These are phyloP conservation scores for Pseudorhiza aurosa DNA, from an alignment of 30 jellyfish, hydroid and myxozoan genomes.

Conservation along the genomic window DNA sequence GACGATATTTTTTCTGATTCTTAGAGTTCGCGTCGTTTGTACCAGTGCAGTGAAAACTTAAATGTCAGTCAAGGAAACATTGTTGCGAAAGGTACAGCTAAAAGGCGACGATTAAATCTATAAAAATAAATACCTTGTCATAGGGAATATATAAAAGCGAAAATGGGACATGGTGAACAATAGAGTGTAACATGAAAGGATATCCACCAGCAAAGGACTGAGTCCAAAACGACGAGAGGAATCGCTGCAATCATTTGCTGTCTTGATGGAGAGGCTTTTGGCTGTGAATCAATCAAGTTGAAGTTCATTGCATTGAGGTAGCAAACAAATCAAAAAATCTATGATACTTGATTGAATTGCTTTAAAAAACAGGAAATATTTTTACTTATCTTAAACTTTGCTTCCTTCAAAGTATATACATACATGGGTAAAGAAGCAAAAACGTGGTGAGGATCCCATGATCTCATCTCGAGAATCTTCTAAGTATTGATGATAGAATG, in stretches of 20 bases:
- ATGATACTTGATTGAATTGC: too few species aligned
- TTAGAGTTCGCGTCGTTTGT: conserved; percentile 89
- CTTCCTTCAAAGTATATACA: too few species aligned
- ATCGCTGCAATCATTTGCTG: conserved; percentile 84
- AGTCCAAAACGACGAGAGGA: conserved; percentile 80
- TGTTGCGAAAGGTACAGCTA: not conserved
- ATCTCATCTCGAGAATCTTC: too few species aligned
- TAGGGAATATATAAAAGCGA: not conserved
- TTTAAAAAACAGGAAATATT: not conserved
- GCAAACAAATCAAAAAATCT: not conserved
- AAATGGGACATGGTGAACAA: not conserved
- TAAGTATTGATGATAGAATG: too few species aligned
- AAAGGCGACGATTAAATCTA: not conserved
- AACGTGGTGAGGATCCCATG: too few species aligned
- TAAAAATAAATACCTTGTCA: too few species aligned
- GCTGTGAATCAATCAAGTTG: conserved; percentile 30
- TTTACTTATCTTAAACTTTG: too few species aligned
- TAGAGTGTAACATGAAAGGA: conserved; percentile 33
- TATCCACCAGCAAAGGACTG: conserved; percentile 91
- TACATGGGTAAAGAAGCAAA: too few species aligned
- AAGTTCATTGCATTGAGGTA: not conserved
- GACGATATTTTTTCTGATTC: conserved; percentile 83
- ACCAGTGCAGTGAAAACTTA: conserved; percentile 89
- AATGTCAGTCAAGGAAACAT: conserved; percentile 33
- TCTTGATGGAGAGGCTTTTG: conserved; percentile 83